Evolutionary conservation across 1,140 invertebrate genomes (phyloP).

Genomic region (Tribolium castaneum): DNA sequence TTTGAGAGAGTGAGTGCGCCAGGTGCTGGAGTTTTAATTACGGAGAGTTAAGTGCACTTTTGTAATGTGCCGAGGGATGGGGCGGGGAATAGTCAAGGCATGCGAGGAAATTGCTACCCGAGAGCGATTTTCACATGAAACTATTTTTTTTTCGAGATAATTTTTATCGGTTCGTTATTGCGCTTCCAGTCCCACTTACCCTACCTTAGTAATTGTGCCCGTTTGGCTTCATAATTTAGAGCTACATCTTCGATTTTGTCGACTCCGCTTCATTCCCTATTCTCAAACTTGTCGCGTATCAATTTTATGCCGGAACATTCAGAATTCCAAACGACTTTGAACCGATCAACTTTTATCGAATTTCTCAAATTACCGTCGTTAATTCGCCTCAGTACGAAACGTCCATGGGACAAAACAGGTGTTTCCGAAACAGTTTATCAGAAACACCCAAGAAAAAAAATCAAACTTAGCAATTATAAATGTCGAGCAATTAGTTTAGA

Average conservation of each 20-base stretch:
- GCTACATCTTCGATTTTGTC: not conserved
- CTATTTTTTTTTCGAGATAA: too few species aligned
- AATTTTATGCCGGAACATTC: not conserved
- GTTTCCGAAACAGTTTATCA: not conserved
- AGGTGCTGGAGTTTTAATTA: not conserved
- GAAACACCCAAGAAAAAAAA: not conserved
- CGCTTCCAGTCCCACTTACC: too few species aligned
- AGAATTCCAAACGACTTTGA: conserved; percentile 6
- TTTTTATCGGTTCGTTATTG: too few species aligned
- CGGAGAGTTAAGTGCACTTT: not conserved
- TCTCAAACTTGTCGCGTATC: not conserved
- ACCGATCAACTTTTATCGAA: not conserved
- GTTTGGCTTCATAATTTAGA: not conserved
- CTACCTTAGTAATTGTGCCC: not conserved
- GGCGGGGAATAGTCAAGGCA: not conserved
- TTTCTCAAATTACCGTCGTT: not conserved
- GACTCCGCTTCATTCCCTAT: not conserved
- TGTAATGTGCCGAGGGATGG: not conserved
- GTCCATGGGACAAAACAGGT: not conserved
- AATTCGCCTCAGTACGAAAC: not conserved
- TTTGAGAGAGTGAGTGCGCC: not conserved
- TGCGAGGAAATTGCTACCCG: not conserved
- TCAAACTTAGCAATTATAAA: conserved; percentile 31
- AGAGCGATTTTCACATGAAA: not conserved
- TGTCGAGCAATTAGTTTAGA: conserved; percentile 12